Base-by-base conservation (phyloP, 1,140 invertebrate species). In the Drosophila nannoptera region DNA sequence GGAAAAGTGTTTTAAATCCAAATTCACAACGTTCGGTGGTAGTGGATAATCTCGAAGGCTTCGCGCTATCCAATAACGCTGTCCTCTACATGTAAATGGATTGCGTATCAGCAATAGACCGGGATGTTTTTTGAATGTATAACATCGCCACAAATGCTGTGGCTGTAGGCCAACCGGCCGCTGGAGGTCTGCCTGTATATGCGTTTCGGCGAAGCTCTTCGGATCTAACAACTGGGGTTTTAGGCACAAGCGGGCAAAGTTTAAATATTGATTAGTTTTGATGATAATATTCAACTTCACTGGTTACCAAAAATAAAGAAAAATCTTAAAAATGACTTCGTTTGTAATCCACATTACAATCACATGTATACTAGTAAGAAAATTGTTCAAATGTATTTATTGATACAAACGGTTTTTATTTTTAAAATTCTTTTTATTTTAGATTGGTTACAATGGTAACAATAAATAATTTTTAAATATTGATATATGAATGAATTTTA, bases 21-120 rank as follows among this genome's bases (percentile, higher is more conserved):
- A 90, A 90, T 97, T 97, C 16, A 93, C 92, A 88, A 93, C 93
- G 90, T 96, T 94, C n/a, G 95, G 95, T 63, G 92, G 92, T 42
- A 88, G 91, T 0, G 96, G 92, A 89, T 95, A 97, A 66, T 95
- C 93, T 76, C 92, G 90, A 14, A 98, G 88, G 90, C 95, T 95
- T 90, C 93, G 93, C 48, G 92, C 90, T 11, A 96, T 94, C 97
- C 96, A 98, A 89, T 94, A 94, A 59, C 93, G 92, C 89, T 97
- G 96, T 0, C 95, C 96, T 48, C 90, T 71, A 16, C 78, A 46
- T 33, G 93, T 94, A 90, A 98, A 98, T 48, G 97, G 96, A 90
- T 98, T 97, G 76, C 90, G 91, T 52, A 98, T 95, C 46, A 96
- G 92, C 75, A 97, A 90, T 32, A 97, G 91, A 11, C 96, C 94